Base-by-base conservation (phyloP, 2,113 vertebrate genomes). In the Seriola dumerili region DNA sequence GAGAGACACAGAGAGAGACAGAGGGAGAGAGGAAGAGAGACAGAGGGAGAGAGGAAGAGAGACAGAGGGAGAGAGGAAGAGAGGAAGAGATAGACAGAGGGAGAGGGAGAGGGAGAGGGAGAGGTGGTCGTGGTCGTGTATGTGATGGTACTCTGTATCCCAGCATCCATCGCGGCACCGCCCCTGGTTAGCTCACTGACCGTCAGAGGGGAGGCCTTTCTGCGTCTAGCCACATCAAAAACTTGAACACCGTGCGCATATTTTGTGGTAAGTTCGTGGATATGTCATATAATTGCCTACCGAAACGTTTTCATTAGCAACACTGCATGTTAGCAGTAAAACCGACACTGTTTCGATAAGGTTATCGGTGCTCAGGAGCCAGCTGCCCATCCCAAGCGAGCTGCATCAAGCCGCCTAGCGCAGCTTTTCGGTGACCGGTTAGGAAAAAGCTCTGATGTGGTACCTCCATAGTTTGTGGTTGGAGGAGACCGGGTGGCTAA, bases 171-270 rank as follows among this genome's bases (percentile, higher is more conserved):
- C 25, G 78, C 80, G 76, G 40, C 71, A 16, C 61, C 40, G 48
- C 66, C 61, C 62, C 73, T 48, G 7, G 72, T 81, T 62, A 59
- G 58, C 69, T 68, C 64, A 7, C 5, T 44, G 85, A 76, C 72
- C 23, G 71, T 71, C 68, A 13, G 76, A 34, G 48, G 38, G 64
- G 79, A 92, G 88, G 90, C 90, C 88, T 87, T 10, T 65, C 25
- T 0, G 16, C 80, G n/a, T 66, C 44, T 10, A 46, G 54, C 74
- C 25, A 19, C 73, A 62, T 42, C 29, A 1, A 23, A 54, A 80
- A 85, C 77, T 72, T 83, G 3, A 78, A 3, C 42, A n/a, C 64
- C 36, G 68, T 44, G 63, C 25, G 14, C 17, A 25, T n/a, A 83
- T 7, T 16, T n/a, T 21, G 68, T 40, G 80, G 90, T 91, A 91